These are phyloP conservation scores for Mythimna impura DNA, from an alignment of 2,888 invertebrate species.

Conservation along the genomic window DNA sequence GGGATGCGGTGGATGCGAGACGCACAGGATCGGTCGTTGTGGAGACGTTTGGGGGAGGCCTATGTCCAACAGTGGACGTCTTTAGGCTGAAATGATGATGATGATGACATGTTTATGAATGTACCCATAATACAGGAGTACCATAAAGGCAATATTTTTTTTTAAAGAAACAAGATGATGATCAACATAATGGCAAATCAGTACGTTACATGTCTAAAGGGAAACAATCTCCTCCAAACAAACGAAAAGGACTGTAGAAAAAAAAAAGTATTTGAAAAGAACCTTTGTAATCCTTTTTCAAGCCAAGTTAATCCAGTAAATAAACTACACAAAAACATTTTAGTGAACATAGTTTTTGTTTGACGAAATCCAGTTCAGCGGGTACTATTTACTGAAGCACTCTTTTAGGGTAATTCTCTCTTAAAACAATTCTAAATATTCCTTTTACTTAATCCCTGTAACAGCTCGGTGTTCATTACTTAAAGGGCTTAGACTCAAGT, in stretches of 20 bases:
- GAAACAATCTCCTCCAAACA: slow-evolving; percentile 6
- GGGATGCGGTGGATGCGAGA: too few relatives aligned
- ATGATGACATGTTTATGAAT: too few relatives aligned
- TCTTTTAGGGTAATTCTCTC: slow-evolving; percentile 52
- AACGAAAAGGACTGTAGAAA: slow-evolving; percentile 24
- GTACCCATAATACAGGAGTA: too few relatives aligned
- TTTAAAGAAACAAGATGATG: background rate
- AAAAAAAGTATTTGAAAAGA: slow-evolving; percentile 29
- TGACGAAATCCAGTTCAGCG: slow-evolving; percentile 36
- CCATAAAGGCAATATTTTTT: too few relatives aligned
- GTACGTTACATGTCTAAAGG: background rate
- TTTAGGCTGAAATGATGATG: too few relatives aligned
- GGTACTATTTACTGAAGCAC: slow-evolving; percentile 52
- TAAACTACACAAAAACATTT: slow-evolving; percentile 46
- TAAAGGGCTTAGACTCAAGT: slow-evolving; percentile 55
- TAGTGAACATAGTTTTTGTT: slow-evolving; percentile 50
- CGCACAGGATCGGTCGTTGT: too few relatives aligned
- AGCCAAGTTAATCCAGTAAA: slow-evolving; percentile 42
- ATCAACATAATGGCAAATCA: background rate
- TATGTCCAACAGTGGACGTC: too few relatives aligned
- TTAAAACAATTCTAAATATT: slow-evolving; percentile 56
- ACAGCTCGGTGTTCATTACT: slow-evolving; percentile 59
- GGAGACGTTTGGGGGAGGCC: too few relatives aligned
- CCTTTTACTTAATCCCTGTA: slow-evolving; percentile 44
- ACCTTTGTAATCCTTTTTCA: slow-evolving; percentile 36